Percentiles rank a stretch among this genome's conserved stretches.
phyloP scores from a whole-genome alignment of 1,140 invertebrate species.

The Halesus radiatus region DNA sequence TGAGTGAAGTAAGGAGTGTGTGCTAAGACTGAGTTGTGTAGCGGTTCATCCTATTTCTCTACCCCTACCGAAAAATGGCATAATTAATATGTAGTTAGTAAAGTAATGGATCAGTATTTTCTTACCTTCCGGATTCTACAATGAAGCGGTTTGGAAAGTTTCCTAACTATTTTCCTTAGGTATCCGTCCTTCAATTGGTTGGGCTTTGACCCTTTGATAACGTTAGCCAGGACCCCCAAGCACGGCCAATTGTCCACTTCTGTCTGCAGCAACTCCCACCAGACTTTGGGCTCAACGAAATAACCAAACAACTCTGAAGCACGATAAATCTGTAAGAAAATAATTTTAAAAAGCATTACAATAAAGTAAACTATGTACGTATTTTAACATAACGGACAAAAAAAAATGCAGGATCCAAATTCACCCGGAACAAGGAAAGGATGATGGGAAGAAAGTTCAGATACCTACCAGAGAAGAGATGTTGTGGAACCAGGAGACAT shows the following conservation, averaged over 20 bases:
- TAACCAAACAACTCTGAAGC: conserved; percentile 80
- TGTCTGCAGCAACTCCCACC: conserved; percentile 72
- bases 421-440: no score
- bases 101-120: not conserved
- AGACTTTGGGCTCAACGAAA: conserved; percentile 76
- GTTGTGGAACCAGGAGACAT: no score
- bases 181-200: conserved; percentile 69
- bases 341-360: not conserved
- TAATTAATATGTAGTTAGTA: conserved; percentile 8
- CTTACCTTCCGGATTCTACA: conserved; percentile 63
- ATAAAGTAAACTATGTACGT: no score
- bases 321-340: conserved; percentile 62
- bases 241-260: conserved; percentile 71
- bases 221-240: conserved; percentile 63
- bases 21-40: no score
- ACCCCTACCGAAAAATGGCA: not conserved
- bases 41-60: no score
- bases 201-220: conserved; percentile 63
- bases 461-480: no score
- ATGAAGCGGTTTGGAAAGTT: conserved; percentile 63
- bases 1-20: no score
- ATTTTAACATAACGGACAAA: no score
- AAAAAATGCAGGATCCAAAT: no score
- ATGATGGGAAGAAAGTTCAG: no score
- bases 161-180: conserved; percentile 67